Percentiles rank a stretch among this genome's conserved stretches.
Evolutionary conservation across 2,113 vertebrate genomes (phyloP).

Genomic region (Halcyon malimbica): DNA sequence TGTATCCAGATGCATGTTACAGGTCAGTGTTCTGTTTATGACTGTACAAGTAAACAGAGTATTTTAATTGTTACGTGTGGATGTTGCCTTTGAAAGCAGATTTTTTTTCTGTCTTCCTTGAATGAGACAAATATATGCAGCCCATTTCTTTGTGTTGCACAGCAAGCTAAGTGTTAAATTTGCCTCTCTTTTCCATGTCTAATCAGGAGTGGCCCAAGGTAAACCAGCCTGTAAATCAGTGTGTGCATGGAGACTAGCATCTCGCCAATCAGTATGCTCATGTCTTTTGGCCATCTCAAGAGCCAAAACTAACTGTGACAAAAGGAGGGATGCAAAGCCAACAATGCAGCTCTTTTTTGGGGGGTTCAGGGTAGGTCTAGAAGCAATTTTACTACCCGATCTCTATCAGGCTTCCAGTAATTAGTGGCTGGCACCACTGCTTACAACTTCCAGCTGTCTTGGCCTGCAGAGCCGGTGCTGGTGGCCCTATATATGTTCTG

Average conservation of each 20-base stretch:
- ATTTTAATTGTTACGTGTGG: background rate
- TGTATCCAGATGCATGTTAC: constrained; percentile 97
- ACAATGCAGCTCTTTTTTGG: background rate
- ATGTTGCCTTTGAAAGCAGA: background rate
- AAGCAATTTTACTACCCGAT: background rate
- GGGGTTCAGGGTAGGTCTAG: background rate
- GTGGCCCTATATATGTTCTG: background rate
- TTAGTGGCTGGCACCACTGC: background rate
- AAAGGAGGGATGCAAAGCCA: constrained; percentile 16
- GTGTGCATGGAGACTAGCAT: background rate
- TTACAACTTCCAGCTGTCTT: background rate
- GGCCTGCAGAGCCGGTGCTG: background rate
- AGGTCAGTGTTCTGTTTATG: constrained; percentile 83
- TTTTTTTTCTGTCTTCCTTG: background rate
- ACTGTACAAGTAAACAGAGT: background rate
- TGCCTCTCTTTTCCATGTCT: background rate
- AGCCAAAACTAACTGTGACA: background rate
- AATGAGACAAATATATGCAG: background rate
- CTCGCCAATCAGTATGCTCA: background rate
- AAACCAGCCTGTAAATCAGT: background rate
- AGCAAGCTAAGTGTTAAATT: background rate
- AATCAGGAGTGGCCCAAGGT: background rate
- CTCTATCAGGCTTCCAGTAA: background rate
- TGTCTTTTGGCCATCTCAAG: background rate
- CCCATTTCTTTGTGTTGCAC: background rate